Base-by-base conservation (phyloP, 2,113 vertebrate genomes). In the Zapornia atra region DNA sequence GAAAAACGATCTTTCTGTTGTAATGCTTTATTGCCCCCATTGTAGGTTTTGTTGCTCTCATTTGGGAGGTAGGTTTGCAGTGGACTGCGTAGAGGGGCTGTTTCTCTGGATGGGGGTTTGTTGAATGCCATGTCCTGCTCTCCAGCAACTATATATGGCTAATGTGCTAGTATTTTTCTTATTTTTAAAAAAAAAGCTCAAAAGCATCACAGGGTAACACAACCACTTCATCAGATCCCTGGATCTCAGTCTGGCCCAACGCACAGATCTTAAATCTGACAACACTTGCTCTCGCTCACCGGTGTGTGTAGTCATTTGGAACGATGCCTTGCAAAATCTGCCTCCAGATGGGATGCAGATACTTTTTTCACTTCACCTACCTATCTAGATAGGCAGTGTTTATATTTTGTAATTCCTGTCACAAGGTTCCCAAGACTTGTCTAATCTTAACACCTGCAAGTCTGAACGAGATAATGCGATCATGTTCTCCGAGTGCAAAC, bases 321-420 rank as follows among this genome's bases (percentile, higher is more conserved):
- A 63, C 0, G 3, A 21, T 56, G 82, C 83, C 53, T 79, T 38
- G 65, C 38, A 78, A 81, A 83, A 34, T 40, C 50, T 60, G 48
- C 42, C 53, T 94, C 69, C 89, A 89, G 53, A 76, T 66, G 69
- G 73, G 48, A 53, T 31, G 50, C 70, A 53, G 61, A 31, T 72
- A 71, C 44, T 53, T 57, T 86, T 86, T 64, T 94, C 80, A 42
- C 44, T 72, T 89, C 72, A 46, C 22, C 6, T 19, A 75, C 36
- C 42, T 63, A 50, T 59, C 21, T 75, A 54, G 60, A 34, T 86
- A 46, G 21, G 50, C 76, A 64, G 5, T 40, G 56, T 26, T 76
- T 89, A 31, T 34, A 15, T 84, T 71, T 86, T 69, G 34, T 81
- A 81, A 90, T 94, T 92, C 86, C 79, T 84, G 76, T 81, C 72